These are phyloP conservation scores for Anastatus disparis DNA, from an alignment of 1,140 invertebrate species.

Conservation along the genomic window DNA sequence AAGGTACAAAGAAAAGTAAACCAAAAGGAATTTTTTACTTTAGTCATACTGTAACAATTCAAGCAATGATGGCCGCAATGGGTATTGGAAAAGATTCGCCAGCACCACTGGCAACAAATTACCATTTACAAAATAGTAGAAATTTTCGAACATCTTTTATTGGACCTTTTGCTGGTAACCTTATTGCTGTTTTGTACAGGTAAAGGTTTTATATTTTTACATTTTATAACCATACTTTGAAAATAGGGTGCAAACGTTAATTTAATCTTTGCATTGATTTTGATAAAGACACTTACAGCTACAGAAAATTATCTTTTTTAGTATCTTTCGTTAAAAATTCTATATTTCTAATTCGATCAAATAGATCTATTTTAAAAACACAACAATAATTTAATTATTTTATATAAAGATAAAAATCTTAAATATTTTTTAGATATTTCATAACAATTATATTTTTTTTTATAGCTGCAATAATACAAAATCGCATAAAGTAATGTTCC, in stretches of 20 bases:
- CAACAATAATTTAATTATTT: too few relatives aligned
- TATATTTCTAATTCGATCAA: too few relatives aligned
- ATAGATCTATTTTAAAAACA: too few relatives aligned
- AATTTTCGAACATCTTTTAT: conserved; percentile 77
- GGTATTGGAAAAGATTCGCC: conserved; percentile 73
- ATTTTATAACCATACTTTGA: too few relatives aligned
- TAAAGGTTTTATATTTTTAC: conserved; percentile 63
- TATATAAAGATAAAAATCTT: too few relatives aligned
- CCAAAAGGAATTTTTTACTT: conserved; percentile 76
- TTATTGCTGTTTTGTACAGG: conserved; percentile 80
- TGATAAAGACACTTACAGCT: too few relatives aligned
- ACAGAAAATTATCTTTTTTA: too few relatives aligned
- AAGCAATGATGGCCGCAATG: conserved; percentile 71
- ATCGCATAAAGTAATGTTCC: conserved; percentile 58
- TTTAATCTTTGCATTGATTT: too few relatives aligned
- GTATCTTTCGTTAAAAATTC: too few relatives aligned
- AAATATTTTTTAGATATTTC: too few relatives aligned
- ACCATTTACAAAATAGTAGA: conserved; percentile 65
- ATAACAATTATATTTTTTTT: too few relatives aligned
- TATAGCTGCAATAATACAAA: conserved; percentile 52
- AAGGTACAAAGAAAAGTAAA: conserved; percentile 35
- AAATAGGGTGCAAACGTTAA: too few relatives aligned
- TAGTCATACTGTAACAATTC: conserved; percentile 73
- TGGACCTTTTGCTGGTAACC: conserved; percentile 80
- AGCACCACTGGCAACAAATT: conserved; percentile 75